Base-by-base conservation (phyloP, 2,888 invertebrate species). In the Cephalotes varians region DNA sequence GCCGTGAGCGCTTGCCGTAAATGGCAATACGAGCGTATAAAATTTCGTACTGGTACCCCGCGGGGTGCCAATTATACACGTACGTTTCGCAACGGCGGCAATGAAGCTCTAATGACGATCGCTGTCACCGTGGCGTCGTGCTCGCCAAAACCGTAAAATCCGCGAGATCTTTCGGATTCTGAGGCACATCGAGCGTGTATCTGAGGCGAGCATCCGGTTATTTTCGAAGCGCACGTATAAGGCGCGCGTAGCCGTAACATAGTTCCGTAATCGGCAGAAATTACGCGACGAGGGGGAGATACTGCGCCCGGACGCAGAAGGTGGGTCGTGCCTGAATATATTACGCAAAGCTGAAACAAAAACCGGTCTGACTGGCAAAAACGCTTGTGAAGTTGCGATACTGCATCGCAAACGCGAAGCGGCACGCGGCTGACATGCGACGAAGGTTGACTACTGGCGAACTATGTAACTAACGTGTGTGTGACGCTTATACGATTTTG, bases 61-160 rank as follows among this genome's bases (percentile, higher is more conserved):
- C 91, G 90, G 93, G 93, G 90, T 90, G 91, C 93, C 93, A 93
- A 93, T 93, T 93, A 93, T 88, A 90, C 87, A 86, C 89, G 84
- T 87, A 83, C 81, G 77, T 90, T 88, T 90, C 86, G 91, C 89
- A 91, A 92, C 86, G 88, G 88, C 92, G 90, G 90, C 90, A 91
- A 93, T 93, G 93, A 93, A 92, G 92, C 92, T 92, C 92, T 93
- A 93, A 93, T 92, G 93, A 93, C 92, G 86, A 92, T 85, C 83
- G 87, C 88, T 90, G 90, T 88, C 92, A 89, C 88, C 88, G 74
- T 81, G 82, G 81, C 67, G 74, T 58, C 64, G 51, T 69, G 56
- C 21, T 2, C 69, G 69, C 28, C 79, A 83, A 79, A 65, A 84
- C 87, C 85, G 86, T 87, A 87, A 88, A 87, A 67, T 85, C 44